These are phyloP conservation scores for Semicossyphus pulcher DNA, from an alignment of 2,113 vertebrate genomes.

Conservation along the genomic window DNA sequence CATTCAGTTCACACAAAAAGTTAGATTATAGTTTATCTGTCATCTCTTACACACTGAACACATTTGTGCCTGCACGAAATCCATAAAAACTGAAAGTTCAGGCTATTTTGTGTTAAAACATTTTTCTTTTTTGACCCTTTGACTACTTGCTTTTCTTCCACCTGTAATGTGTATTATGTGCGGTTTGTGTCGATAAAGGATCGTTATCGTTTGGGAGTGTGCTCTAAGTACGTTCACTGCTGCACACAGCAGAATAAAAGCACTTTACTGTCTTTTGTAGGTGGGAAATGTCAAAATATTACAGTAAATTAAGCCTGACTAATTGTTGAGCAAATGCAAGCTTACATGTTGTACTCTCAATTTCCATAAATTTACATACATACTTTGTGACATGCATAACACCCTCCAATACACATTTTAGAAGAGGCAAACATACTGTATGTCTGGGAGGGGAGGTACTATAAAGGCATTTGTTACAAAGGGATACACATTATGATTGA, in stretches of 20 bases:
- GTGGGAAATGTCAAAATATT: constrained; percentile 14
- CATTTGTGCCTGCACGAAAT: constrained; percentile 35
- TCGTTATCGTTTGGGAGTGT: constrained; percentile 1
- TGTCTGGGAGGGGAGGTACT: constrained; percentile 35
- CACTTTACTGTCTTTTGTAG: constrained; percentile 8
- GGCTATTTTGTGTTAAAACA: constrained; percentile 36
- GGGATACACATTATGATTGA: constrained; percentile 37
- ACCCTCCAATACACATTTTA: constrained; percentile 52
- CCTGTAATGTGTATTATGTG: background rate
- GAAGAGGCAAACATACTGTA: constrained; percentile 46
- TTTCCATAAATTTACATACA: constrained; percentile 59
- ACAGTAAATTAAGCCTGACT: constrained; percentile 1
- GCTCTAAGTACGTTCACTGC: constrained; percentile 10
- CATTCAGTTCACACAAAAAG: constrained; percentile 59
- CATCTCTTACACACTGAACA: constrained; percentile 46
- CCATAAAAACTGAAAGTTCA: constrained; percentile 40
- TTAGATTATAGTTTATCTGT: constrained; percentile 30
- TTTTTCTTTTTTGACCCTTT: constrained; percentile 18
- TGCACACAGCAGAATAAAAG: constrained; percentile 11
- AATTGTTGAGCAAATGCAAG: background rate
- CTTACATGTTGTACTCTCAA: constrained; percentile 40
- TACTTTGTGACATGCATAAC: constrained; percentile 74
- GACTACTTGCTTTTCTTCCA: constrained; percentile 23
- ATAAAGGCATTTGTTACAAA: constrained; percentile 64
- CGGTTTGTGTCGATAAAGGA: background rate